Percentiles rank a stretch among this genome's conserved stretches.
Conservation (phyloP, 2,888 invertebrate genomes). For the Myopa testacea region DNA sequence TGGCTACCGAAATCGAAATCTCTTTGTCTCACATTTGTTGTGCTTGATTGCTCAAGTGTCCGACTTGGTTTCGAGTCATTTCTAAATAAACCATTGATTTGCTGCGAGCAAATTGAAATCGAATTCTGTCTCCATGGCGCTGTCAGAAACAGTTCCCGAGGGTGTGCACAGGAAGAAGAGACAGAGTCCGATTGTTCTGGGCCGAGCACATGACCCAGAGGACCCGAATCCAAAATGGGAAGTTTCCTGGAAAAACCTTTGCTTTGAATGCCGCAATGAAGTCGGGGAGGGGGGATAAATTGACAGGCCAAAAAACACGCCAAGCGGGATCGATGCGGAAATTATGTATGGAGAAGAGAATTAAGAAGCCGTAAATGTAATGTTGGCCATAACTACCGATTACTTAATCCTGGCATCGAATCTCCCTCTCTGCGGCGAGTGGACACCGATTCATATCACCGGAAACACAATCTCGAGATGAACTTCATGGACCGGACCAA, state of each 20-base stretch:
- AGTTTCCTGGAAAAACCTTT: neutral
- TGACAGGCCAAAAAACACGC: neutral
- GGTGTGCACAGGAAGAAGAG: neutral
- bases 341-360: neutral
- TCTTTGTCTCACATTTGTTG: neutral
- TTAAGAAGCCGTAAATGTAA: neutral
- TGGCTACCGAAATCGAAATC: neutral
- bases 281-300: neutral
- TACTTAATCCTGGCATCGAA: neutral
- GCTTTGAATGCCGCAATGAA: neutral
- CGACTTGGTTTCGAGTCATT: neutral
- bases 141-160: slow-evolving; percentile 28
- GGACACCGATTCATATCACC: neutral
- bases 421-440: neutral
- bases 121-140: slow-evolving; percentile 17
- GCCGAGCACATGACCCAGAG: neutral
- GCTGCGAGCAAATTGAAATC: slow-evolving; percentile 14
- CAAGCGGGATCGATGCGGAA: neutral
- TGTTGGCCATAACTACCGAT: neutral
- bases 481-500: neutral
- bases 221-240: neutral
- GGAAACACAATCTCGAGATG: neutral
- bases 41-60: slow-evolving; percentile 15
- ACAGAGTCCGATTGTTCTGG: neutral
- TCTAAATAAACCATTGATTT: slow-evolving; percentile 4